A percentile compares a stretch with the other conserved stretches of the same genome.
Evolutionary conservation across 2,888 invertebrate genomes (phyloP).

Genomic region (Microchrysa polita): DNA sequence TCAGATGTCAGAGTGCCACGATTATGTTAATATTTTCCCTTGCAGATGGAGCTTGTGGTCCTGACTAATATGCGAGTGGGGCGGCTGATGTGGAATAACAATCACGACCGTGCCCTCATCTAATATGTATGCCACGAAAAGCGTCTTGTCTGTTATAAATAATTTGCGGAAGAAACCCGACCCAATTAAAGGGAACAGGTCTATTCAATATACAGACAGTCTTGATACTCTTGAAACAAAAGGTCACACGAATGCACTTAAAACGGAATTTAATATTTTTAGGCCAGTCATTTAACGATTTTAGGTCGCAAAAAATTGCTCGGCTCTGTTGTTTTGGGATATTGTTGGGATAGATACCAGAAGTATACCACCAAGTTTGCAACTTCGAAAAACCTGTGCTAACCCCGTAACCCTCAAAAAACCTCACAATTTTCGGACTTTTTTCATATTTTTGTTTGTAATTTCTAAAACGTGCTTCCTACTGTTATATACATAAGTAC

Average conservation of each 20-base stretch:
- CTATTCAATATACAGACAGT: not conserved
- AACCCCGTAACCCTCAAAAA: too few relatives aligned
- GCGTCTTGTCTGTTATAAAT: constrained; percentile 27
- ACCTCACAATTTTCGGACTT: too few relatives aligned
- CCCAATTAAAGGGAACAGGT: constrained; percentile 5
- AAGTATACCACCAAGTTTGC: too few relatives aligned
- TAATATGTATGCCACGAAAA: constrained; percentile 29
- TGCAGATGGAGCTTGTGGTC: not conserved
- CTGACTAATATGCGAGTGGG: not conserved
- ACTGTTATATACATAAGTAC: too few relatives aligned
- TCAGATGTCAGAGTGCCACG: not conserved
- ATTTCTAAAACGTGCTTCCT: too few relatives aligned
- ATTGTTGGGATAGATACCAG: too few relatives aligned
- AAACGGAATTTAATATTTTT: not conserved
- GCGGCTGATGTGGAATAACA: not conserved
- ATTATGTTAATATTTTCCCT: constrained; percentile 33
- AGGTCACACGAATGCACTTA: not conserved
- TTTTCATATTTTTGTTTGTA: too few relatives aligned
- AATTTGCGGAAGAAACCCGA: constrained; percentile 17
- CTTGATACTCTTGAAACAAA: constrained; percentile 13
- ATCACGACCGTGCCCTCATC: constrained; percentile 12
- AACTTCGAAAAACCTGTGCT: too few relatives aligned
- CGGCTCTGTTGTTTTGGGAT: too few relatives aligned
- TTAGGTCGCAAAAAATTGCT: too few relatives aligned
- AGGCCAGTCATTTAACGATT: too few relatives aligned